Percentiles rank a stretch among this genome's conserved stretches.
phyloP scores from a whole-genome alignment of 2,797 vertebrate species.

The Perodicticus potto region DNA sequence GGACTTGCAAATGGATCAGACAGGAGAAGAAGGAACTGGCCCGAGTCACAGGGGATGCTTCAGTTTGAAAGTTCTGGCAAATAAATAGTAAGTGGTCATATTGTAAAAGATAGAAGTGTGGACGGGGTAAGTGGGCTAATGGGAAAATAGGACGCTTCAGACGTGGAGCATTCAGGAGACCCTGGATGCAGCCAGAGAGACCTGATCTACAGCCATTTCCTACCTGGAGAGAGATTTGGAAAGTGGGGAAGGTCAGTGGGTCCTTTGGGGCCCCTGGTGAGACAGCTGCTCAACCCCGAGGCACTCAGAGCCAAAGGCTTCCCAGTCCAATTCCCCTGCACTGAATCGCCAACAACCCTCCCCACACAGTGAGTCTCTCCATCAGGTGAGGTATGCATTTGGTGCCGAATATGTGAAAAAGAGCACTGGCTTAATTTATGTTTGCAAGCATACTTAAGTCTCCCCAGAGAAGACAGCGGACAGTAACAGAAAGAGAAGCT shows the following conservation, averaged over 20 bases:
- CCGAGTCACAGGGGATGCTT: background rate
- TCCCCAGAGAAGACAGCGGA: accelerated
- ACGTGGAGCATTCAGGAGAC: background rate
- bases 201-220: accelerated
- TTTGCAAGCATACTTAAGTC: accelerated
- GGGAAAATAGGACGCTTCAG: background rate
- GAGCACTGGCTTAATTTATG: accelerated
- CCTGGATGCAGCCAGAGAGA: accelerated
- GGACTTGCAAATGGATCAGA: background rate
- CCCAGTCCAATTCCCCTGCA: background rate
- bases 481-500: too few species aligned
- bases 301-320: background rate
- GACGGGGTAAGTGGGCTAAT: background rate
- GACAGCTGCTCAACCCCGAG: accelerated
- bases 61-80: background rate
- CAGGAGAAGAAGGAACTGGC: accelerated
- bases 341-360: too few species aligned
- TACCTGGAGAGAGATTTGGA: background rate
- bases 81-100: background rate
- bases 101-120: background rate
- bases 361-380: accelerated
- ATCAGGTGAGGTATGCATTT: too few species aligned
- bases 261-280: background rate
- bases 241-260: too few species aligned
- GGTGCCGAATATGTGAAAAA: background rate